Conservation (phyloP, 1,140 invertebrate species). For the Panagrolaimus sp. region DNA sequence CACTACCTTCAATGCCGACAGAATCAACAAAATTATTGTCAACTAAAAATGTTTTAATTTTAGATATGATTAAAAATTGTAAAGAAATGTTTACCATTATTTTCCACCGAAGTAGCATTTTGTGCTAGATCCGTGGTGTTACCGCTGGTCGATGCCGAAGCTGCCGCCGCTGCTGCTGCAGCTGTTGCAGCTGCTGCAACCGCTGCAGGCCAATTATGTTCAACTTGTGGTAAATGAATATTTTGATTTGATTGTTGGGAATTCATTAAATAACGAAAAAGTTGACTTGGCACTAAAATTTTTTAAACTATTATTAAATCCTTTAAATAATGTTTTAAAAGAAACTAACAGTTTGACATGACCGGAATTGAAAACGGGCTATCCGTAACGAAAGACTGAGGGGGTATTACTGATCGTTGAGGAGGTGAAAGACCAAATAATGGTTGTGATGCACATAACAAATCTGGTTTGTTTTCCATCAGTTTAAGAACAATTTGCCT, state of each 20-base stretch:
- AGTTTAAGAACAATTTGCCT: neutral
- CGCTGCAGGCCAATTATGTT: too few relatives aligned
- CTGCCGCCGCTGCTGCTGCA: neutral
- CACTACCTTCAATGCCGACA: constrained; percentile 36
- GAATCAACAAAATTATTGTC: constrained; percentile 8
- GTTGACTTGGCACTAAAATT: neutral
- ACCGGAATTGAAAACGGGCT: neutral
- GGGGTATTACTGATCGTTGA: constrained; percentile 5
- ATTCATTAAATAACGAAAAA: neutral
- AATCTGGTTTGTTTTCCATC: constrained; percentile 10
- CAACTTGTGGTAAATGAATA: neutral
- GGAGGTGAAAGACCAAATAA: neutral
- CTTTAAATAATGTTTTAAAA: neutral
- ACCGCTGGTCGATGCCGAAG: constrained; percentile 4
- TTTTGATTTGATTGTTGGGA: neutral
- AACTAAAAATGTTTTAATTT: neutral
- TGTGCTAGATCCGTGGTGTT: constrained; percentile 7
- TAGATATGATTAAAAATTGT: neutral
- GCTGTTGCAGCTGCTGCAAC: neutral
- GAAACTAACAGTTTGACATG: neutral
- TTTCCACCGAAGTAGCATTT: constrained; percentile 11
- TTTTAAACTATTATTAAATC: neutral
- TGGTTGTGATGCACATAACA: neutral
- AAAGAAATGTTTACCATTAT: neutral
- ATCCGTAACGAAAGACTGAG: neutral